These are phyloP conservation scores for Protaetia brevitarsis DNA, from an alignment of 1,140 invertebrate species.

Conservation along the genomic window DNA sequence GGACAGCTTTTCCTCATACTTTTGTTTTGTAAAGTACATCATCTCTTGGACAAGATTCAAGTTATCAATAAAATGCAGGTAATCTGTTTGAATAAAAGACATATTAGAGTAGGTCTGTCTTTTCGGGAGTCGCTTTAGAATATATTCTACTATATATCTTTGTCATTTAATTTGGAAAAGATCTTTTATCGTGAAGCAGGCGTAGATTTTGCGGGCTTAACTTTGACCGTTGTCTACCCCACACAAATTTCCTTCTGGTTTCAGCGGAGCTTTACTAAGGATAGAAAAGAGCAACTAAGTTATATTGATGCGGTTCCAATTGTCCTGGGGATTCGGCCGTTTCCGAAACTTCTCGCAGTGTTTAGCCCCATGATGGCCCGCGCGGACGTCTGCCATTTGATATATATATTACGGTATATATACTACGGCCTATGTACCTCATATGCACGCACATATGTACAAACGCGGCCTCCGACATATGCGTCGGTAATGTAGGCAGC, in stretches of 20 bases:
- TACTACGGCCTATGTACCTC: background rate
- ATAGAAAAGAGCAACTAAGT: constrained; percentile 16
- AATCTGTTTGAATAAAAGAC: too few species aligned
- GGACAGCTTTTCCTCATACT: too few species aligned
- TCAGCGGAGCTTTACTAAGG: constrained; percentile 13
- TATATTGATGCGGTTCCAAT: constrained; percentile 16
- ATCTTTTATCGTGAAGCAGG: constrained; percentile 14
- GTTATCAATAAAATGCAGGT: too few species aligned
- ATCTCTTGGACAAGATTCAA: too few species aligned
- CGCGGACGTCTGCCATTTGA: constrained; percentile 1
- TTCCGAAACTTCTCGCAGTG: constrained; percentile 8
- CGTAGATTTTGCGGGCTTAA: constrained; percentile 7
- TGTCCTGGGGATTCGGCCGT: constrained; percentile 14
- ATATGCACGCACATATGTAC: background rate
- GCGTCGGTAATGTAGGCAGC: constrained; percentile 4
- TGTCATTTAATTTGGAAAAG: constrained; percentile 12
- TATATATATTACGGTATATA: constrained; percentile 2
- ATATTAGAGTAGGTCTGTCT: too few species aligned
- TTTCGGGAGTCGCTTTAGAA: background rate
- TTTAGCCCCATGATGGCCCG: constrained; percentile 7
- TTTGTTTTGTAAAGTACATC: too few species aligned
- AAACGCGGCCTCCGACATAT: too few species aligned
- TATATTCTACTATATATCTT: constrained; percentile 1
- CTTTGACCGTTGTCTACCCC: constrained; percentile 14
- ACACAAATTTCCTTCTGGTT: constrained; percentile 18